Percentiles rank a stretch among this genome's conserved stretches.
Evolutionary conservation across 2,113 vertebrate species (phyloP).

Genomic region (Phoxinus phoxinus): DNA sequence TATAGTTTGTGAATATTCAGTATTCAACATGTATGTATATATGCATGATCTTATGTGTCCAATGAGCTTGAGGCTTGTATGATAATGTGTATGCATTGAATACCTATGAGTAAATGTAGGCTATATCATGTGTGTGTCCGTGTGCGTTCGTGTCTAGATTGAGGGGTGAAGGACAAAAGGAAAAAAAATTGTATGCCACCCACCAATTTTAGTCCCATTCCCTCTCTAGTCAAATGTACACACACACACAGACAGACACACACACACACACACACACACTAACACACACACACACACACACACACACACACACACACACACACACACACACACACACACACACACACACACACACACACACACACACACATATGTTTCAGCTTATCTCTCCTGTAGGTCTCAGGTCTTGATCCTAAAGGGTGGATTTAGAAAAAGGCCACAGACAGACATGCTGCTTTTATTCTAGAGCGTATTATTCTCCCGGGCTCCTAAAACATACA

Average conservation of each 20-base stretch:
- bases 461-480: constrained; percentile 45
- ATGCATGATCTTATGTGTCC: background rate
- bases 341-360: constrained; percentile 41
- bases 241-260: constrained; percentile 31
- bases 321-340: constrained; percentile 31
- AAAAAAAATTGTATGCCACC: constrained; percentile 37
- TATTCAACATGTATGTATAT: background rate
- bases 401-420: background rate
- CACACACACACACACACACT: constrained; percentile 44
- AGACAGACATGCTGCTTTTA: constrained; percentile 42
- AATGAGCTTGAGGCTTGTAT: background rate
- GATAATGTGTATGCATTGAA: background rate
- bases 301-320: constrained; percentile 43
- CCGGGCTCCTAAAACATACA: background rate
- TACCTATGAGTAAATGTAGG: background rate
- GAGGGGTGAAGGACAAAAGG: constrained; percentile 38
- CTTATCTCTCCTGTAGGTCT: constrained; percentile 51
- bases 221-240: background rate
- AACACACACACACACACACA: constrained; percentile 45
- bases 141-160: constrained; percentile 20
- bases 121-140: background rate
- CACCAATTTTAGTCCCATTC: constrained; percentile 12
- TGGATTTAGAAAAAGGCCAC: constrained; percentile 24
- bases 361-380: constrained; percentile 53
- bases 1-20: background rate